phyloP scores from a whole-genome alignment of 2,888 invertebrate species.

The Drosophila heteroneura region DNA sequence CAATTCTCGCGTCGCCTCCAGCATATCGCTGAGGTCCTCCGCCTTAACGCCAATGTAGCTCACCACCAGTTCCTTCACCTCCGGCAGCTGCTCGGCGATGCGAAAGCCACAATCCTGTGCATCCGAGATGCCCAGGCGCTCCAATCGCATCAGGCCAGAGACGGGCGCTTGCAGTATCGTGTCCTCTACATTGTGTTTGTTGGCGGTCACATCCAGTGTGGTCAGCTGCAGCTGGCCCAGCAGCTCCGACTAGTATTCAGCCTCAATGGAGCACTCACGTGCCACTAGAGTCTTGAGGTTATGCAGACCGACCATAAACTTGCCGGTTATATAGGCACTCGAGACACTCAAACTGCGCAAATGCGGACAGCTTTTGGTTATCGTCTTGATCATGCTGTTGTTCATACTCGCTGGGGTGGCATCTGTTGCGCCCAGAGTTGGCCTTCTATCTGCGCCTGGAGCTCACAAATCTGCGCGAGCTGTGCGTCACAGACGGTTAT shows the following conservation, averaged over 20 bases:
- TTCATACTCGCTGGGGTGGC: constrained; percentile 32
- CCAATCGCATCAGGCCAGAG: constrained; percentile 36
- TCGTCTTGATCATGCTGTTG: constrained; percentile 67
- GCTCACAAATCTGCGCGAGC: too few species aligned
- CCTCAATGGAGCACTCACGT: constrained; percentile 64
- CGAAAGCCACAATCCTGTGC: constrained; percentile 61
- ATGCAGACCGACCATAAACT: constrained; percentile 43
- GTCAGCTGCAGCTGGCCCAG: constrained; percentile 48
- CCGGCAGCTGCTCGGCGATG: constrained; percentile 59
- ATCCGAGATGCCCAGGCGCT: constrained; percentile 64
- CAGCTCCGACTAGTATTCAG: constrained; percentile 46
- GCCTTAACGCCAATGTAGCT: constrained; percentile 58
- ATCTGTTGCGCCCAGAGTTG: too few species aligned
- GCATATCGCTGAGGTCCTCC: constrained; percentile 50
- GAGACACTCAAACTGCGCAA: constrained; percentile 62
- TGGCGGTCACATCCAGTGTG: constrained; percentile 59
- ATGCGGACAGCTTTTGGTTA: constrained; percentile 53
- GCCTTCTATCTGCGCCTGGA: too few species aligned
- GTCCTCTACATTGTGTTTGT: constrained; percentile 53
- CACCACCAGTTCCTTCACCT: constrained; percentile 56
- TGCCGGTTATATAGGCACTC: constrained; percentile 67
- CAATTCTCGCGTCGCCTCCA: constrained; percentile 47
- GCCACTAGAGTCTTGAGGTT: constrained; percentile 61
- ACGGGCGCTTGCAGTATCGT: constrained; percentile 46
- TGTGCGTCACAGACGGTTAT: too few species aligned